A percentile compares a stretch with the other conserved stretches of the same genome.
These are phyloP conservation scores for Drosophila chauvacae DNA, from an alignment of 1,140 invertebrate species.

Conservation along the genomic window DNA sequence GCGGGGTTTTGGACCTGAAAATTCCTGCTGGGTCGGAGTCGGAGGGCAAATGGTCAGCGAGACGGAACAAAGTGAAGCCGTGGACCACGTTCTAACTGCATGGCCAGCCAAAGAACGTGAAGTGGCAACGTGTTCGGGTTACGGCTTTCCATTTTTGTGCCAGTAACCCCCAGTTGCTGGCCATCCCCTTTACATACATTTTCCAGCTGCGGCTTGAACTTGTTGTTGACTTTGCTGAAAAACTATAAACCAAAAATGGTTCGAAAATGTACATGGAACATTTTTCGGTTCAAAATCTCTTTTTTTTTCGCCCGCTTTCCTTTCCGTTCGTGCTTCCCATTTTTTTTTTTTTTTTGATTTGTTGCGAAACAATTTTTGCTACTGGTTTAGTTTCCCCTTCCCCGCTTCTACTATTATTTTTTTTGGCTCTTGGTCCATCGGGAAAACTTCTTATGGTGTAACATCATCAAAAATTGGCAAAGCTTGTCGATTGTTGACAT, in stretches of 20 bases:
- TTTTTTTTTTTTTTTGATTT: conserved; percentile 59
- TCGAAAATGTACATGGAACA: conserved; percentile 55
- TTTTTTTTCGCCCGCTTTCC: conserved; percentile 6
- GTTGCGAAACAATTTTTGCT: conserved; percentile 66
- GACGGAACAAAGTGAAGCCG: conserved; percentile 58
- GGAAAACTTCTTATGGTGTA: conserved; percentile 62
- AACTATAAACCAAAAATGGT: conserved; percentile 56
- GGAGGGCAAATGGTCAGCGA: conserved; percentile 35
- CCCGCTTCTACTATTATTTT: conserved; percentile 2
- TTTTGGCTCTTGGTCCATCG: conserved; percentile 6
- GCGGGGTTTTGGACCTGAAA: not conserved
- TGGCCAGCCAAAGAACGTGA: conserved; percentile 43
- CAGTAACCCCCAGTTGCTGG: not conserved
- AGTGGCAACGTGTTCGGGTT: conserved; percentile 53
- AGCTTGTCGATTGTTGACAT: conserved; percentile 77
- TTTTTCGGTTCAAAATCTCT: conserved; percentile 42
- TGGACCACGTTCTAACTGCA: conserved; percentile 43
- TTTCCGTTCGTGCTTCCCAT: conserved; percentile 4
- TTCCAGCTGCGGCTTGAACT: conserved; percentile 58
- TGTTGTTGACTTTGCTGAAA: conserved; percentile 59
- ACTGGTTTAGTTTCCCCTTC: conserved; percentile 24
- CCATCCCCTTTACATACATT: conserved; percentile 24
- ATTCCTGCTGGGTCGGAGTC: not conserved
- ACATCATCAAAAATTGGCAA: conserved; percentile 63
- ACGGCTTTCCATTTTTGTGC: conserved; percentile 38